Evolutionary conservation across 2,797 vertebrate species (phyloP), one percentile per base, ranked within the genome.

Genomic region (Sebastolobus altivelis): DNA sequence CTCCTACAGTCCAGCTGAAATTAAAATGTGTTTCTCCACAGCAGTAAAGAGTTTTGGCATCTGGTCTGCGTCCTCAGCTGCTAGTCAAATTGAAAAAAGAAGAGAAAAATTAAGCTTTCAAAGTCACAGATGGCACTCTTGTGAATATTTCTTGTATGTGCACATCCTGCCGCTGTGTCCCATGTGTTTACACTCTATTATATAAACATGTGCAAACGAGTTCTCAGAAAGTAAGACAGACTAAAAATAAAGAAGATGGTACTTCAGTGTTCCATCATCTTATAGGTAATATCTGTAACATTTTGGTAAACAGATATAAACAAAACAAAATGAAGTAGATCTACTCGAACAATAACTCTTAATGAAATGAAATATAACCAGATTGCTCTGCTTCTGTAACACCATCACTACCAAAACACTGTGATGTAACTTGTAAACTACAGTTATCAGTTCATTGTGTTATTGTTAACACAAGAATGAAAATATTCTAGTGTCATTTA

Each of bases 101-200:
- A 8, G n/a, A 33, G 12, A 27, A n/a, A 82, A 84, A 77, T 31
- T 0, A 35, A 31, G 18, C 16, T 54, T 66, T 65, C 1, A 27
- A 31, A 59, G 31, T 63, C 27, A 54, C 65, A 75, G 40, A 35
- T 52, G 43, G 35, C 22, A 12, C 27, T 20, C 55, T 14, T 29
- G 13, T 56, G 60, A 77, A 60, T 67, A 54, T 59, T 40, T 67
- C 8, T 61, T 55, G n/a, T 40, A 16, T 70, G 40, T 62, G 46
- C 43, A 73, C 43, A 37, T 29, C 25, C 33, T 33, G 37, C 35
- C 22, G 22, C 54, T 13, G n/a, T 72, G 71, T 59, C 3, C n/a
- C 18, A 11, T 70, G 22, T 77, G 66, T 82, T 87, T 87, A 82
- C 8, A 58, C 29, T 78, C 11, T 8, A 2, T 29, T 69, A n/a